phyloP scores from a whole-genome alignment of 2,888 invertebrate genomes.

The Lissocephala sabroskyi region DNA sequence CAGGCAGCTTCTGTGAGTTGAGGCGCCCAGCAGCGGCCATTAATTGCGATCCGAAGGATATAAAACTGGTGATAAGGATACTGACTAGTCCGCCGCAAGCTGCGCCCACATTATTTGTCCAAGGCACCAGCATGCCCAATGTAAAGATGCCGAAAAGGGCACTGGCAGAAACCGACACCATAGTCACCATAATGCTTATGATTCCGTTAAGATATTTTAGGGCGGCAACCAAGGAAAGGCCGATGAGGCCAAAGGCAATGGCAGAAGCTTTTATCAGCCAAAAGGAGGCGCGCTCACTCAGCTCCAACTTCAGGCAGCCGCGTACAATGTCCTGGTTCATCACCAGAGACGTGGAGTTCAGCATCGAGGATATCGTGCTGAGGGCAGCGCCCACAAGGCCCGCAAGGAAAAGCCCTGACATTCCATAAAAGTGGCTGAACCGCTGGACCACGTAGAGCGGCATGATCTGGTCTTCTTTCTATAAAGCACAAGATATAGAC shows the following conservation, averaged over 20 bases:
- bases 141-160: conserved; percentile 88
- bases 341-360: conserved; percentile 90
- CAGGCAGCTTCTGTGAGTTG: conserved; percentile 75
- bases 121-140: conserved; percentile 86
- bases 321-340: conserved; percentile 87
- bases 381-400: conserved; percentile 91
- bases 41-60: conserved; percentile 80
- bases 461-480: conserved; percentile 83
- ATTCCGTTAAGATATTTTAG: conserved; percentile 86
- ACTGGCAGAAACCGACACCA: conserved; percentile 88
- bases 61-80: conserved; percentile 76
- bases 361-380: conserved; percentile 89
- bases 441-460: conserved; percentile 89
- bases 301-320: conserved; percentile 78
- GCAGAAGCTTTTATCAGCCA: conserved; percentile 79
- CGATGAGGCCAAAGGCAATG: conserved; percentile 77
- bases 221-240: conserved; percentile 79
- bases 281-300: conserved; percentile 77
- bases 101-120: conserved; percentile 81
- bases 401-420: conserved; percentile 90
- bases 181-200: conserved; percentile 81
- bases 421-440: conserved; percentile 80
- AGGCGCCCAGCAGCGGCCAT: conserved; percentile 77
- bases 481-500: too few relatives aligned
- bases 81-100: conserved; percentile 77